Conservation (phyloP, 2,797 vertebrate species). For the Scyliorhinus canicula region DNA sequence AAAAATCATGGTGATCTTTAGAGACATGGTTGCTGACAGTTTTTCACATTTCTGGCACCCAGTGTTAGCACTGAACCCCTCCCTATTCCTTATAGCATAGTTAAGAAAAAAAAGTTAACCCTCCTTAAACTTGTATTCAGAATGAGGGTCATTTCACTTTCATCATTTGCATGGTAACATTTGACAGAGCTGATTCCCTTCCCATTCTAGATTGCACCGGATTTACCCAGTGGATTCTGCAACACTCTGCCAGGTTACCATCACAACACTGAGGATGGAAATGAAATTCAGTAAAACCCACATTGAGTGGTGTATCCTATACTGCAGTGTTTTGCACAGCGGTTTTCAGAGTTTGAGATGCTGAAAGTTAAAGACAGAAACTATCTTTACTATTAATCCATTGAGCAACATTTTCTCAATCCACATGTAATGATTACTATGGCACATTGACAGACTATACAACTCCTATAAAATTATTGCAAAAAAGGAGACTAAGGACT, state of each 20-base stretch:
- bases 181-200: background rate
- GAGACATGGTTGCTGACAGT: background rate
- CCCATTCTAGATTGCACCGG: background rate
- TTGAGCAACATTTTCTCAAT: background rate
- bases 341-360: background rate
- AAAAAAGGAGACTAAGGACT: too few species aligned
- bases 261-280: background rate
- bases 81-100: background rate
- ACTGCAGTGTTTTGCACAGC: background rate
- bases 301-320: background rate
- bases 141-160: background rate
- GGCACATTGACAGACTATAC: background rate
- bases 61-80: background rate
- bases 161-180: background rate
- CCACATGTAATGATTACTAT: background rate
- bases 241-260: background rate
- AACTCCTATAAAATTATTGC: background rate
- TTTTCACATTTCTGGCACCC: background rate
- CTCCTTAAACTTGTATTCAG: background rate
- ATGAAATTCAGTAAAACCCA: background rate
- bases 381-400: background rate
- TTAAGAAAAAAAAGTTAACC: background rate
- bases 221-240: background rate
- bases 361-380: background rate
- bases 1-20: background rate